Percentiles rank a stretch among this genome's conserved stretches.
Conservation (phyloP, 1,140 invertebrate species). For the Ladona fulva region DNA sequence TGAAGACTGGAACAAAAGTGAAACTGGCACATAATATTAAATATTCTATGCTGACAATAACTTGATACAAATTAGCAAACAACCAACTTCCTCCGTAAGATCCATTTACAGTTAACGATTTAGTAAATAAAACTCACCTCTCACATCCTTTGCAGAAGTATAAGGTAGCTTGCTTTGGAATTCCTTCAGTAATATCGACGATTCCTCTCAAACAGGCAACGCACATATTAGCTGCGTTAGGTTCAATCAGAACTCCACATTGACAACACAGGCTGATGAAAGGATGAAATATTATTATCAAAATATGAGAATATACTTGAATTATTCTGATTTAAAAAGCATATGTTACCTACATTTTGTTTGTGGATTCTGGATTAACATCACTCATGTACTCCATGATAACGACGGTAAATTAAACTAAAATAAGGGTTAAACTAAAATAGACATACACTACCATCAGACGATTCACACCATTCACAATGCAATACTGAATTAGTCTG, state of each 20-base stretch:
- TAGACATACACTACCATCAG: no score
- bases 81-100: no score
- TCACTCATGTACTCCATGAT: slow-evolving; percentile 9
- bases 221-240: slow-evolving; percentile 97
- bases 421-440: no score
- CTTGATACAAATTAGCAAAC: no score
- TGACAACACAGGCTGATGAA: slow-evolving; percentile 63
- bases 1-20: no score
- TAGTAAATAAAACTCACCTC: slow-evolving; percentile 44
- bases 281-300: slow-evolving; percentile 15
- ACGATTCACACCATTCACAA: no score
- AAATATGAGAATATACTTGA: not conserved
- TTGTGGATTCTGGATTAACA: not conserved
- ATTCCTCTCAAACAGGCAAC: slow-evolving; percentile 80
- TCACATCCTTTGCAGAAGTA: slow-evolving; percentile 89
- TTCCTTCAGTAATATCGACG: slow-evolving; percentile 92
- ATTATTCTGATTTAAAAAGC: not conserved
- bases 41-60: no score
- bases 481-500: no score
- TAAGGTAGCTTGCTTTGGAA: slow-evolving; percentile 86
- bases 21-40: no score
- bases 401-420: no score
- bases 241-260: slow-evolving; percentile 72
- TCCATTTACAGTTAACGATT: no score
- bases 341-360: not conserved